Evolutionary conservation across 2,113 vertebrate genomes (phyloP), one percentile per base, ranked within the genome.

Genomic region (Delphinapterus leucas): DNA sequence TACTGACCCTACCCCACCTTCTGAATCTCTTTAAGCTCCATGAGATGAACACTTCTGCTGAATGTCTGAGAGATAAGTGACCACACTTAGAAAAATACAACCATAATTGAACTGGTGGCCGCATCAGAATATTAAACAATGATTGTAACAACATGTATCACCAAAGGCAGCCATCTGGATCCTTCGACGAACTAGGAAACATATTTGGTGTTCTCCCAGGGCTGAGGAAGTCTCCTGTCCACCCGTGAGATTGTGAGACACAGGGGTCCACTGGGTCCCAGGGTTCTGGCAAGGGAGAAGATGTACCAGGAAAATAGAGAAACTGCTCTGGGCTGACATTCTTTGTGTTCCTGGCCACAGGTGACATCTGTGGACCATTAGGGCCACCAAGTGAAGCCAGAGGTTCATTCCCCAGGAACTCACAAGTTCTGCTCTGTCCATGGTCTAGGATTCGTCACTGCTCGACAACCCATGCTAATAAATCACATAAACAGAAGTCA

Each of bases 81-180:
- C 97, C 97, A 98, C 96, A 98, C 93, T 96, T 98, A 85, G 93
- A 97, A 98, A 98, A 96, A 90, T 97, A 94, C 95, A 97, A 97
- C 88, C 88, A 67, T 90, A 77, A 94, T 91, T 96, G 53, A 90
- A 85, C 82, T 53, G 25, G 67, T 82, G 90, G 80, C n/a, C 36
- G 63, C 70, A 61, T 55, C 71, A 49, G 81, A 61, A 95, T 94
- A 83, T 44, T 86, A 85, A 93, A 85, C 47, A 63, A 86, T n/a
- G n/a, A 76, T 77, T 71, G 21, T 53, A n/a, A 38, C 1, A 47
- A 93, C 38, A 38, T 28, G 20, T 3, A 4, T 4, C 7, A 18
- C 13, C 36, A n/a, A 67, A 55, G 26, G 55, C 71, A 67, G 67
- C 21, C 71, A 33, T 74, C 47, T 47, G n/a, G 15, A 15, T 63